These are phyloP conservation scores for Drosophila hamatofila DNA, from an alignment of 2,888 invertebrate species.

Conservation along the genomic window DNA sequence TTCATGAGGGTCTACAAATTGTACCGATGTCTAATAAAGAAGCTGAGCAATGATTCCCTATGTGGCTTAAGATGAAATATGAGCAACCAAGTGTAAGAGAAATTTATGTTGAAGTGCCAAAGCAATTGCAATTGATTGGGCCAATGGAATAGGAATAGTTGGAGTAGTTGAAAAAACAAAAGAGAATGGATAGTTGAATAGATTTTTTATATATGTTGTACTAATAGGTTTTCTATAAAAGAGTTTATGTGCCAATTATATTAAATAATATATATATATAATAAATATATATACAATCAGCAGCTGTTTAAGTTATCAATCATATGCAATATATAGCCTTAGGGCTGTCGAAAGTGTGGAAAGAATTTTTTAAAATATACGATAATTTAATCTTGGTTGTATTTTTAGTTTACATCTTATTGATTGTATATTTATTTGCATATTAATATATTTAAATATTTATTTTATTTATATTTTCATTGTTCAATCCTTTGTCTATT, in stretches of 20 bases:
- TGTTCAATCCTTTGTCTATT: background rate
- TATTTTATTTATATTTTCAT: background rate
- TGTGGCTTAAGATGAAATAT: conserved; percentile 17
- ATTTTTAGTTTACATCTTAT: background rate
- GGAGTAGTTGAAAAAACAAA: background rate
- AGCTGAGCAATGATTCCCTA: conserved; percentile 6
- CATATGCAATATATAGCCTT: too few species aligned
- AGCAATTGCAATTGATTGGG: conserved; percentile 2
- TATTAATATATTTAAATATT: background rate
- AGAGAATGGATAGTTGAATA: background rate
- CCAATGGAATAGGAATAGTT: background rate
- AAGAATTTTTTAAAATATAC: too few species aligned
- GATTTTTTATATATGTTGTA: background rate
- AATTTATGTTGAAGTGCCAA: conserved; percentile 4
- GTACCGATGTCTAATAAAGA: conserved; percentile 34
- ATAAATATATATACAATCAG: too few species aligned
- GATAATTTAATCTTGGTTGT: too few species aligned
- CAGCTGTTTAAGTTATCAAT: too few species aligned
- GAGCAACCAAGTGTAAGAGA: background rate
- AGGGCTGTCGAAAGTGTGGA: too few species aligned
- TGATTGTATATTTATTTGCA: background rate
- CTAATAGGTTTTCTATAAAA: background rate
- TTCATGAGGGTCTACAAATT: conserved; percentile 32
- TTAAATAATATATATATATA: too few species aligned
- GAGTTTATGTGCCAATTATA: too few species aligned